Evolutionary conservation across 37 sponge, comb jelly and placozoan species (phyloP), one percentile per base, ranked within the genome.

Genomic region (Chondrosia reniformis): DNA sequence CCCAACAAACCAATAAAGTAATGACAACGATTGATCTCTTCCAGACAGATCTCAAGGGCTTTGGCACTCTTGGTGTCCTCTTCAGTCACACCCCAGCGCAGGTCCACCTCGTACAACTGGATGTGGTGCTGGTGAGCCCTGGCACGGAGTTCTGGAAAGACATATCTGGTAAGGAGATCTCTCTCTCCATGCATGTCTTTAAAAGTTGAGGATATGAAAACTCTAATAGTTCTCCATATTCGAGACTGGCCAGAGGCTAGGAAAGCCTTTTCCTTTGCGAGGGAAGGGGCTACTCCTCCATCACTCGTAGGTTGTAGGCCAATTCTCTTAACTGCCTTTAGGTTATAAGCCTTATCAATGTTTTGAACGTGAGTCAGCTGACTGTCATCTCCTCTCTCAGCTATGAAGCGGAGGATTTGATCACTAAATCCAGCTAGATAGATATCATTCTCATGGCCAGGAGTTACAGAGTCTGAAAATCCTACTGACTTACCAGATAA

Each of bases 11-110:
- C 93, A 5, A 99, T 66, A 77, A 99, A 95, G 81, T 90, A 89
- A 61, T 99, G 81, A 41, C 92, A 89, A 12, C 84, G 76, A 25
- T 85, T 80, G 33, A 95, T 88, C 83, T 99, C 99, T 0, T 62
- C 62, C 28, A 99, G 87, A 66, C 99, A 99, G 4, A 95, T 89
- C 57, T 91, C 91, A 46, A 99, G 59, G 21, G 89, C 88, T 69
- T 83, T 85, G 46, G 91, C 86, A 74, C 85, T 85, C 33, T 82
- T 66, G 12, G 87, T 67, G 27, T 95, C 96, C 44, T 88, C 80
- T 75, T 95, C 94, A 17, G 96, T 99, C n/a, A 99, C 89, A 37
- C 99, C 99, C 99, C 99, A 99, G 1, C 99, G 84, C 33, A 99
- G 85, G 75, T 99, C 99, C 36, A 95, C 90, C 67, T 99, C 99